Conservation (phyloP, 64 coral and sea anemone species). For the Trachythela sp. region DNA sequence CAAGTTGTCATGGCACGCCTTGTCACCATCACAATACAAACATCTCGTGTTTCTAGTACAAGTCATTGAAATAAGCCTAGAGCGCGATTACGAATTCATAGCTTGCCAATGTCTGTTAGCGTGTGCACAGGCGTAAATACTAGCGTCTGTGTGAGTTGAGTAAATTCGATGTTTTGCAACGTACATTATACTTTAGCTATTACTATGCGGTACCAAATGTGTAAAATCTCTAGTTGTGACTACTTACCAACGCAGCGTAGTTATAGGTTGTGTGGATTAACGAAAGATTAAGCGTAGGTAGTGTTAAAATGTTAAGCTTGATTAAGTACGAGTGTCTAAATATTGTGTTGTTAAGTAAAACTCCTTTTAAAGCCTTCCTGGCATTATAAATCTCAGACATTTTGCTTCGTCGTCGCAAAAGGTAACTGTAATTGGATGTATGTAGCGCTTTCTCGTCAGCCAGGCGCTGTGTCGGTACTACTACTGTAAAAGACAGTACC, state of each 20-base stretch:
- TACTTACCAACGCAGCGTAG: neutral
- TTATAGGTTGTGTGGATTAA: neutral
- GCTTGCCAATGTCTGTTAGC: neutral
- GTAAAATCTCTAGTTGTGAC: no score
- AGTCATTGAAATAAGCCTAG: neutral
- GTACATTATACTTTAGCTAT: no score
- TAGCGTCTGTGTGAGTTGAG: no score
- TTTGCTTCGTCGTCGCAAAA: neutral
- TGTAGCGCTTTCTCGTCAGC: neutral
- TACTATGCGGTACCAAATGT: no score
- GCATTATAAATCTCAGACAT: neutral
- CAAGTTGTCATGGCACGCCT: neutral
- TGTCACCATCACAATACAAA: neutral
- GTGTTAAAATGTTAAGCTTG: conserved; percentile 4
- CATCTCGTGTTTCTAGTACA: neutral
- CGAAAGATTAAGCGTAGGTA: neutral
- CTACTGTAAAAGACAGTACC: no score
- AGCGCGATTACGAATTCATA: neutral
- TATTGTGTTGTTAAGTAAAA: neutral
- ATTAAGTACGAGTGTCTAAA: neutral
- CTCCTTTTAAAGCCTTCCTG: neutral
- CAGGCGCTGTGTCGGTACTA: no score
- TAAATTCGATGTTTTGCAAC: no score
- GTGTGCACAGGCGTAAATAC: no score
- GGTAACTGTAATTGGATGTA: neutral